Base-by-base conservation (phyloP, 1,140 invertebrate species). In the Lepidotrigona ventralis region DNA sequence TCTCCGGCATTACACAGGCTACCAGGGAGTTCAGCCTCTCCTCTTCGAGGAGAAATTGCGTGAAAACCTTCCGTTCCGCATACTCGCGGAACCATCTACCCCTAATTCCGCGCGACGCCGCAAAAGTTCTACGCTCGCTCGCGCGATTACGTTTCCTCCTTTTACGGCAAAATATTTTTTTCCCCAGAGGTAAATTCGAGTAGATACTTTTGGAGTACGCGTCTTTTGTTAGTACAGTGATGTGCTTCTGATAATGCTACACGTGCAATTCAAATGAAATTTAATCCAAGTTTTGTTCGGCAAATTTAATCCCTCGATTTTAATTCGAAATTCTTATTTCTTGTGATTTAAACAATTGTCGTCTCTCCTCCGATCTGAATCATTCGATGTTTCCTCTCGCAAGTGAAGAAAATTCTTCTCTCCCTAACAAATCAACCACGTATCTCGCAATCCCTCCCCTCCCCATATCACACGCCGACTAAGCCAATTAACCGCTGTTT, bases 1-100 rank as follows among this genome's bases (percentile, higher is more conserved):
- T 86, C 85, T 89, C 88, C 81, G 39, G 87, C 81, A 58, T 80
- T 75, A 85, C 80, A 77, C 80, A 77, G 76, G n/a, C n/a, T 9
- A 29, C 39, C 68, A 56, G 66, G 72, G 64, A 68, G 77, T 83
- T 64, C n/a, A 17, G 60, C 63, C 66, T 80, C 63, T 80, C 68
- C 87, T 33, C 33, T 78, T 60, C 46, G 29, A 89, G 85, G 46
- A 33, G 33, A 86, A 88, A 86, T 89, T 78, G 79, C 88, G 85
- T 86, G 76, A 79, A 83, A 86, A 86, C 74, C 71, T 71, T 78
- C 6, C 64, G 73, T 77, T 76, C 60, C 58, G 53, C 79, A 21
- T 73, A 23, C 73, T 54, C 71, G 53, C 58, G 63, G 39, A 66
- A 46, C 39, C n/a, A 60, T 60, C 23, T 63, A 51, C 72, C 51